These are phyloP conservation scores for Lutraria lutraria DNA, from an alignment of 2,888 invertebrate species.

Conservation along the genomic window DNA sequence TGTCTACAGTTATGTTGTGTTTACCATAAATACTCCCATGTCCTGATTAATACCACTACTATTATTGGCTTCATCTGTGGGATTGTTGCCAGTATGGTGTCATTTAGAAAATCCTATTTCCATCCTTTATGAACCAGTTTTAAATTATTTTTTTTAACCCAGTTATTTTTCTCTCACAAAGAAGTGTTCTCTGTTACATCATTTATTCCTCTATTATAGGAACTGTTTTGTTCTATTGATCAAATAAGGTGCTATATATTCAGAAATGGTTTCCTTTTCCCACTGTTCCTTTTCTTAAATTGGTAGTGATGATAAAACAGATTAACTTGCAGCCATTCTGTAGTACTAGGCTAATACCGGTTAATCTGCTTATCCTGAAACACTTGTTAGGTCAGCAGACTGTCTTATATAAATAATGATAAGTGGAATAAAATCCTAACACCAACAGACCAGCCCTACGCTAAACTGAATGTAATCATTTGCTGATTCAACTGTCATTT, in stretches of 20 bases:
- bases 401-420: too few relatives aligned
- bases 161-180: not conserved
- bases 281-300: not conserved
- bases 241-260: not conserved
- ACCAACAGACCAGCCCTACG: too few relatives aligned
- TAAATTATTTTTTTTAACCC: conserved; percentile 1
- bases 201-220: not conserved
- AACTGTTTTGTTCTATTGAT: not conserved
- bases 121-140: not conserved
- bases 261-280: not conserved
- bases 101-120: not conserved
- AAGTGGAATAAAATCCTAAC: too few relatives aligned
- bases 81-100: not conserved
- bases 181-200: not conserved
- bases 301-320: not conserved
- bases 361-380: too few relatives aligned
- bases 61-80: not conserved
- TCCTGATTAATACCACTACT: not conserved
- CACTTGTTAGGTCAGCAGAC: too few relatives aligned
- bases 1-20: not conserved
- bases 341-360: too few relatives aligned
- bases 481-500: too few relatives aligned
- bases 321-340: too few relatives aligned
- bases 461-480: too few relatives aligned
- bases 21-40: not conserved